Conservation (phyloP, 1,140 invertebrate genomes). For the Aphaenogaster rudis region DNA sequence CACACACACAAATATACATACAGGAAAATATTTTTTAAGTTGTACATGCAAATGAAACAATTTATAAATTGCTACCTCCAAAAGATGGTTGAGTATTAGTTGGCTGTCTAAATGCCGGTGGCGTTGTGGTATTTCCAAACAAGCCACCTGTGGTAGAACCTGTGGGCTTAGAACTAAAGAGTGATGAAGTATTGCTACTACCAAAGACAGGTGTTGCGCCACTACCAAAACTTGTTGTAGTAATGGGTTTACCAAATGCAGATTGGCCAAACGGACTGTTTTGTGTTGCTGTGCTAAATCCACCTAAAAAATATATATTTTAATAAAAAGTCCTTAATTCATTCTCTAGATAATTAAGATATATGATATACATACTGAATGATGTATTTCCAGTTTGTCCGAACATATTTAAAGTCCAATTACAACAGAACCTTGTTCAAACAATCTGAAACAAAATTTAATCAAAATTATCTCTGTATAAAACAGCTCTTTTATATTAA, state of each 20-base stretch:
- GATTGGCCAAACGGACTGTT: conserved; percentile 86
- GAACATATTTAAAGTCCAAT: conserved; percentile 76
- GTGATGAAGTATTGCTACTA: conserved; percentile 83
- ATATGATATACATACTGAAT: conserved; percentile 75
- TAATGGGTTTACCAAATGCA: conserved; percentile 86
- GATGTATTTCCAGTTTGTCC: conserved; percentile 80
- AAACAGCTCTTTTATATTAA: background rate
- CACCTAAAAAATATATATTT: conserved; percentile 63
- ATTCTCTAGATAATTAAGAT: conserved; percentile 1
- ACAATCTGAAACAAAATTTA: conserved; percentile 30
- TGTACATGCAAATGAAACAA: conserved; percentile 16
- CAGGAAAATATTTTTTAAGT: background rate
- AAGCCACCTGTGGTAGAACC: conserved; percentile 86
- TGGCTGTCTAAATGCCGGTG: conserved; percentile 86
- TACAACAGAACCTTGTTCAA: background rate
- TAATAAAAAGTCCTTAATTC: conserved; percentile 9
- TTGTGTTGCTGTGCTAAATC: conserved; percentile 82
- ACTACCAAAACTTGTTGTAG: conserved; percentile 85
- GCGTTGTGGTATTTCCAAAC: conserved; percentile 82
- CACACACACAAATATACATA: background rate
- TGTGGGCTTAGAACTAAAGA: conserved; percentile 89
- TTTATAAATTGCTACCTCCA: conserved; percentile 78
- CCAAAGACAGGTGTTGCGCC: conserved; percentile 86
- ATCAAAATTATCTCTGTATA: background rate
- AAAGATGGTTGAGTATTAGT: conserved; percentile 85